phyloP scores from a whole-genome alignment of 2,113 vertebrate genomes.

The Castor canadensis region DNA sequence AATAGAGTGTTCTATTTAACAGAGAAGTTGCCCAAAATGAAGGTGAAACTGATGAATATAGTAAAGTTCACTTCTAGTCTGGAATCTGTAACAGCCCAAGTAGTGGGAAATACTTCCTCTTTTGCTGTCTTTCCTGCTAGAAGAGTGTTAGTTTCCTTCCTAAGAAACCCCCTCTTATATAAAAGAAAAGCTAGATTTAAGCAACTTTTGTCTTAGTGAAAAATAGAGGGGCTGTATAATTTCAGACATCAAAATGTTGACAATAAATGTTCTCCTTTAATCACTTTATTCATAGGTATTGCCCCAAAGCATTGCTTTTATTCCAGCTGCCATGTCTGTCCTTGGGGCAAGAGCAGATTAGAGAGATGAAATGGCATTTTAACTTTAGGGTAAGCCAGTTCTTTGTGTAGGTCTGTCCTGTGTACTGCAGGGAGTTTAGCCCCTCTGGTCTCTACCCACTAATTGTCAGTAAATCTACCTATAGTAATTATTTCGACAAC shows the following conservation, averaged over 20 bases:
- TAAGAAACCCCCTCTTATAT: background rate
- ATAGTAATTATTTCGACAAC: background rate
- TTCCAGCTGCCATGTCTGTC: background rate
- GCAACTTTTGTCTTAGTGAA: background rate
- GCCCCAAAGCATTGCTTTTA: background rate
- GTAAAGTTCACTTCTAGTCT: background rate
- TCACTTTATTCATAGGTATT: background rate
- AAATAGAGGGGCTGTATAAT: background rate
- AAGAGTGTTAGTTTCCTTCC: background rate
- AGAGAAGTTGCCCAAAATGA: background rate
- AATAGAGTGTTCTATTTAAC: background rate
- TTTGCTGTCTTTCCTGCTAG: background rate
- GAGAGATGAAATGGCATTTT: background rate
- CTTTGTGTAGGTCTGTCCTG: background rate
- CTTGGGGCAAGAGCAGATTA: background rate
- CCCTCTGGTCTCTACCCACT: background rate
- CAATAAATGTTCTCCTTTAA: background rate
- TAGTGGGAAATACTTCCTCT: background rate
- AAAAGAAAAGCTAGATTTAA: background rate
- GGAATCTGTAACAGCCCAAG: background rate
- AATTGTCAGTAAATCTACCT: background rate
- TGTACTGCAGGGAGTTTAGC: background rate
- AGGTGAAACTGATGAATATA: background rate
- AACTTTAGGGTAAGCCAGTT: background rate
- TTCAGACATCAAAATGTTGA: conserved; percentile 34